These are phyloP conservation scores for Megaleporinus macrocephalus DNA, from an alignment of 2,113 vertebrate genomes.

Conservation along the genomic window DNA sequence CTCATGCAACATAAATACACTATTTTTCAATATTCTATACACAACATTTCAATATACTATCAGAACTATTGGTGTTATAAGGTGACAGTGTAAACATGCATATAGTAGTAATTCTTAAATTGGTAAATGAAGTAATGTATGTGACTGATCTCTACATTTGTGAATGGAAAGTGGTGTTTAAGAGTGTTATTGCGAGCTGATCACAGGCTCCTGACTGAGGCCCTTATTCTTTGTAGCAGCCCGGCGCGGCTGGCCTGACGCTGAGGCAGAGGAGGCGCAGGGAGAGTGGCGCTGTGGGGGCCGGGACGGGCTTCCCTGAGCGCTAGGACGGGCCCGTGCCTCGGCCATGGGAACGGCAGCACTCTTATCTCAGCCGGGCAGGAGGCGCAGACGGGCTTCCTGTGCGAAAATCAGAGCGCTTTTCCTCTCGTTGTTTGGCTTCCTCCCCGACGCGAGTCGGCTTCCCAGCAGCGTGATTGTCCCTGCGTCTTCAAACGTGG, in stretches of 20 bases:
- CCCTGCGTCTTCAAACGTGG: conserved; percentile 99
- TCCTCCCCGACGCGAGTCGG: conserved; percentile 94
- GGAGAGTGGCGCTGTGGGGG: conserved; percentile 78
- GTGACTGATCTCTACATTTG: not conserved
- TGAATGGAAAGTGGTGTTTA: conserved; percentile 58
- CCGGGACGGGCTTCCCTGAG: conserved; percentile 81
- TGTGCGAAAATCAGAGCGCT: conserved; percentile 98
- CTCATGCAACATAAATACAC: too few species aligned
- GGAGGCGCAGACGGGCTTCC: conserved; percentile 96
- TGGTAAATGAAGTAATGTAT: not conserved
- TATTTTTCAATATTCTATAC: too few species aligned
- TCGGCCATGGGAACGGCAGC: conserved; percentile 91
- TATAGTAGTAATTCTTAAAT: not conserved
- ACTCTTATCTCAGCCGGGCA: conserved; percentile 98
- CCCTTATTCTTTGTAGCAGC: conserved; percentile 80
- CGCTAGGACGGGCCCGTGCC: conserved; percentile 87
- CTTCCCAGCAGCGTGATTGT: conserved; percentile 99
- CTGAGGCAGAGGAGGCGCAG: conserved; percentile 78
- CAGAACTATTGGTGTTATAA: not conserved
- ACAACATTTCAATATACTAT: too few species aligned
- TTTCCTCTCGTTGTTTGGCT: conserved; percentile 99
- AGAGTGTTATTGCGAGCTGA: conserved; percentile 61
- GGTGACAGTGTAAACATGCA: not conserved
- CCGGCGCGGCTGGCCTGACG: conserved; percentile 76
- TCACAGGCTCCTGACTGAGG: conserved; percentile 74